phyloP scores from a whole-genome alignment of 2,888 invertebrate genomes.

The Drosophila paucipuncta region DNA sequence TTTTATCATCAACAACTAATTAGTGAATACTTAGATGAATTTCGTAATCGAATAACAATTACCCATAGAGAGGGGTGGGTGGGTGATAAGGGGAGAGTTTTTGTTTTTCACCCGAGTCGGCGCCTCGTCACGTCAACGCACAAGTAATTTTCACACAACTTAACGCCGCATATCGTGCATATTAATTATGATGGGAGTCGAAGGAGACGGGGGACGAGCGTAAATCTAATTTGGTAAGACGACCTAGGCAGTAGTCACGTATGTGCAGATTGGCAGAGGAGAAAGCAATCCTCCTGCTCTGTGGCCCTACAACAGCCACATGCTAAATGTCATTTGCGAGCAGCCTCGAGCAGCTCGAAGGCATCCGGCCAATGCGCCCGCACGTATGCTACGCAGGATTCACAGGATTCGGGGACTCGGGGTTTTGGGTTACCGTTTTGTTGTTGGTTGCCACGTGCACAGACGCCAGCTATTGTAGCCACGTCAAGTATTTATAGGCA shows the following conservation, averaged over 20 bases:
- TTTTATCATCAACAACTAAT: conserved; percentile 72
- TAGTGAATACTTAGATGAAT: conserved; percentile 61
- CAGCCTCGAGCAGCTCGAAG: conserved; percentile 20
- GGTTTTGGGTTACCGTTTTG: conserved; percentile 1
- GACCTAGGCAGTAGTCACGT: conserved; percentile 63
- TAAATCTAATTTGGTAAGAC: conserved; percentile 76
- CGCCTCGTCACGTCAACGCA: conserved; percentile 66
- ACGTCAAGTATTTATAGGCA: conserved; percentile 79
- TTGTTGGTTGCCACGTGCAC: conserved; percentile 24
- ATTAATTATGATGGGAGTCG: conserved; percentile 70
- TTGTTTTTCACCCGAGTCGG: conserved; percentile 47
- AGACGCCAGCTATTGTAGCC: conserved; percentile 67
- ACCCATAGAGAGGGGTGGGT: conserved; percentile 19
- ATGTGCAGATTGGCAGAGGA: conserved; percentile 25
- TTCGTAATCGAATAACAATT: conserved; percentile 63
- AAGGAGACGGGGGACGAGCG: background rate
- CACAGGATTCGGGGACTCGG: background rate
- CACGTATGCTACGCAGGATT: conserved; percentile 61
- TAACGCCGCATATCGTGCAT: conserved; percentile 80
- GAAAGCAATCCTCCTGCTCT: background rate
- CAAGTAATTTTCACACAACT: conserved; percentile 79
- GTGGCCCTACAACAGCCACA: conserved; percentile 27
- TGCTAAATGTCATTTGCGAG: conserved; percentile 57
- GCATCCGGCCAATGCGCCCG: conserved; percentile 53
- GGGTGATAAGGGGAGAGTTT: conserved; percentile 11